Evolutionary conservation across 2,888 invertebrate species (phyloP), one percentile per base, ranked within the genome.

Genomic region (Homarus gammarus): DNA sequence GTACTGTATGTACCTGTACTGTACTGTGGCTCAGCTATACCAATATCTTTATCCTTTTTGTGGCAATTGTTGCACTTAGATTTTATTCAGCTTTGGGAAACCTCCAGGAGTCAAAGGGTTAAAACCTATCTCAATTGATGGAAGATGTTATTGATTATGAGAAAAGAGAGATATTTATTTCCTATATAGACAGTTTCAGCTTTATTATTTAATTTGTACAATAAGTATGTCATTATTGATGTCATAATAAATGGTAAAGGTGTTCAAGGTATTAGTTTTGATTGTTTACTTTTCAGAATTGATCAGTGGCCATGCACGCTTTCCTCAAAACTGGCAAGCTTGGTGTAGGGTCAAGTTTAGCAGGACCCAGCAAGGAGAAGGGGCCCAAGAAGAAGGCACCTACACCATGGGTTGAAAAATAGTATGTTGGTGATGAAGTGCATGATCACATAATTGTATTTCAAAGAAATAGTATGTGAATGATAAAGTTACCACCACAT

Each of bases 351-450:
- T 92, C 93, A 85, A 89, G 92, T 81, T 95, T 94, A 93, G 94
- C 93, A 72, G 70, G 92, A 85, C 93, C 94, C 77, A 93, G 81
- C 18, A 77, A 83, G 49, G 77, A 87, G 75, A 79, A 89, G 33
- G 44, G 61, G 18, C 72, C 22, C 18, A 92, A 89, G 61, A 91
- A 84, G 68, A 93, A 92, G 49, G 93, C 92, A 56, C 93, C 93
- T 0, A 92, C 96, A 51, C 97, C 97, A 93, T 97, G 97, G 97
- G 97, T 97, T 68, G 97, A 97, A 93, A 97, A 97, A 96, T 97
- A 97, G 96, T 96, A 94, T 94, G 95, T 94, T 64, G 31, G 22
- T 70, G 70, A 1, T 70, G 72, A 38, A 36, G 33, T 38, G 18
- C 6, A 18, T 18, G 38, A 72, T 38, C 1, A 10, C 38, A 72